Percentiles rank a stretch among this genome's conserved stretches.
Conservation (phyloP, 2,888 invertebrate species). For the Aspidiotus rigidus region DNA sequence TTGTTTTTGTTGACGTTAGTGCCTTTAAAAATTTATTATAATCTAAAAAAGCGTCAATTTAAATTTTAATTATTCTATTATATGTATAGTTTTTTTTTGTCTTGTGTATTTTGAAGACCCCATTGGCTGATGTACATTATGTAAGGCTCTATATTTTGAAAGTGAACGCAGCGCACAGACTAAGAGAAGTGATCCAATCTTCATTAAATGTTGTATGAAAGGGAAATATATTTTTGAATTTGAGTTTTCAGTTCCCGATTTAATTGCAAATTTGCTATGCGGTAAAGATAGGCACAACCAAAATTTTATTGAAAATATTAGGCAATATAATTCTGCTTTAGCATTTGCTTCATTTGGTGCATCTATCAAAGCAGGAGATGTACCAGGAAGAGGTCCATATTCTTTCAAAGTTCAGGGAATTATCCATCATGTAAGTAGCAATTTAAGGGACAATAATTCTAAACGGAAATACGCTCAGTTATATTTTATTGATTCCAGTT, state of each 20-base stretch:
- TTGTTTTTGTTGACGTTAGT: no score
- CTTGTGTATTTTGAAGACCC: no score
- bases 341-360: constrained; percentile 8
- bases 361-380: neutral
- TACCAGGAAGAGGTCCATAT: neutral
- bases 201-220: neutral
- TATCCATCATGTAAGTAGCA: neutral
- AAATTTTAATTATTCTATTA: no score
- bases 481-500: neutral
- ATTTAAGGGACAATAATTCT: neutral
- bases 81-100: no score
- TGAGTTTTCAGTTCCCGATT: neutral
- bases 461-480: neutral
- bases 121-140: no score
- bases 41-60: no score
- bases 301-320: neutral
- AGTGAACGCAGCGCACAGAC: neutral
- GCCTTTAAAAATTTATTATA: no score
- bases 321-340: constrained; percentile 7
- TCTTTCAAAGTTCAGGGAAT: constrained; percentile 11
- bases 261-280: neutral
- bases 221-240: neutral
- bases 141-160: neutral
- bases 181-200: neutral
- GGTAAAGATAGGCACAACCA: neutral